Base-by-base conservation (phyloP, 1,140 invertebrate species). In the Bombus sylvicola region DNA sequence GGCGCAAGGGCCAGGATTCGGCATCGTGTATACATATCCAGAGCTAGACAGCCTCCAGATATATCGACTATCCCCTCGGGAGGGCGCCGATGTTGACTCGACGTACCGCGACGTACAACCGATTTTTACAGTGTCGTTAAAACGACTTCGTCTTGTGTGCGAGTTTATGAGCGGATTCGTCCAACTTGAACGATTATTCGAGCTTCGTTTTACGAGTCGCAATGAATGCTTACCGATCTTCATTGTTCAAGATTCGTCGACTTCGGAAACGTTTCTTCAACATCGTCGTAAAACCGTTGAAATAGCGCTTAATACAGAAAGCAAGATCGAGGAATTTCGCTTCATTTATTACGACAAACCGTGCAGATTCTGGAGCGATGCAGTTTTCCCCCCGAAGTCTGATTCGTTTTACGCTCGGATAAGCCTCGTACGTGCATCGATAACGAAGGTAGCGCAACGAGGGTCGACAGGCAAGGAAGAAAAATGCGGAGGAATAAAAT, bases 61-160 rank as follows among this genome's bases (percentile, higher is more conserved):
- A 92, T 92, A 94, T 94, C 88, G 92, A 92, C 88, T 91, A 86
- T 59, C 31, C 83, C 31, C 57, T 39, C 75, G 28, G 39, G 31
- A 47, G 31, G 37, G 41, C 3, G 3, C 18, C 34, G 34, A 47
- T 57, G 53, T 62, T 59, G 31, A 73, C 37, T 73, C 31, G 41
- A n/a, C 59, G 39, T 59, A 41, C 2, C 25, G 13, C 9, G 31
- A 73, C 34, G 34, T 47, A 85, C 53, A n/a, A 69, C 34, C n/a
- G 34, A 39, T 73, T 85, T 72, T 64, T 47, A 72, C 28, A 41
- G 31, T n/a, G 31, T 31, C 76, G 47, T 72, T 84, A 62, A 72
- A 72, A 62, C 43, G 53, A 72, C 53, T 28, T 71, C 10, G 47
- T 25, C 31, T 18, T 8, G 53, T 37, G 74, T 68, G 37, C 68